Evolutionary conservation across 2,797 vertebrate genomes (phyloP).

Genomic region (Amblyraja radiata): DNA sequence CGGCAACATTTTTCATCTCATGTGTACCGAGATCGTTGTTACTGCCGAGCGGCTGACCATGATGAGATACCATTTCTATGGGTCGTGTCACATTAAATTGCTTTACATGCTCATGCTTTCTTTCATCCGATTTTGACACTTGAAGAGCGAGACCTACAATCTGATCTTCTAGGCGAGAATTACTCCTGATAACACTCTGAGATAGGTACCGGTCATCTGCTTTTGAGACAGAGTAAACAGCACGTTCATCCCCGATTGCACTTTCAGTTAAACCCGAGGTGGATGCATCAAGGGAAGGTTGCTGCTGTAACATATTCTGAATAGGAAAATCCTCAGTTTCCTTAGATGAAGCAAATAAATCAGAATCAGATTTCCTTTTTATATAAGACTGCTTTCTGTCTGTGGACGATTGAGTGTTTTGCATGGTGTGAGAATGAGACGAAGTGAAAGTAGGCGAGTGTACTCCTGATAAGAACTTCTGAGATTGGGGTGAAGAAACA

Average conservation of each 20-base stretch:
- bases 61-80: constrained; percentile 60
- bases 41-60: constrained; percentile 67
- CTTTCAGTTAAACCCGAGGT: constrained; percentile 64
- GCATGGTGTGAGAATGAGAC: constrained; percentile 72
- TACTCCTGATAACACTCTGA: constrained; percentile 89
- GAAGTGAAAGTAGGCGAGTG: constrained; percentile 71
- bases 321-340: constrained; percentile 71
- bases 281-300: constrained; percentile 68
- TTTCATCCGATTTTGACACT: constrained; percentile 72
- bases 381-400: constrained; percentile 71
- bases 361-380: constrained; percentile 77
- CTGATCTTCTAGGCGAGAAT: constrained; percentile 80
- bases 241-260: constrained; percentile 66
- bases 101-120: constrained; percentile 40
- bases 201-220: constrained; percentile 81
- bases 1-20: constrained; percentile 68
- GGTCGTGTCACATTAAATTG: constrained; percentile 16
- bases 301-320: constrained; percentile 76
- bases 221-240: constrained; percentile 80
- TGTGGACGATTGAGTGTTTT: constrained; percentile 68
- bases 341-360: constrained; percentile 62
- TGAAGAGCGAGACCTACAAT: constrained; percentile 67
- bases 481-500: constrained; percentile 72
- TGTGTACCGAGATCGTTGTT: constrained; percentile 57
- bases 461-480: constrained; percentile 75